Percentiles rank a stretch among this genome's conserved stretches.
Conservation (phyloP, 2,888 invertebrate species). For the Drosophila infuscata region DNA sequence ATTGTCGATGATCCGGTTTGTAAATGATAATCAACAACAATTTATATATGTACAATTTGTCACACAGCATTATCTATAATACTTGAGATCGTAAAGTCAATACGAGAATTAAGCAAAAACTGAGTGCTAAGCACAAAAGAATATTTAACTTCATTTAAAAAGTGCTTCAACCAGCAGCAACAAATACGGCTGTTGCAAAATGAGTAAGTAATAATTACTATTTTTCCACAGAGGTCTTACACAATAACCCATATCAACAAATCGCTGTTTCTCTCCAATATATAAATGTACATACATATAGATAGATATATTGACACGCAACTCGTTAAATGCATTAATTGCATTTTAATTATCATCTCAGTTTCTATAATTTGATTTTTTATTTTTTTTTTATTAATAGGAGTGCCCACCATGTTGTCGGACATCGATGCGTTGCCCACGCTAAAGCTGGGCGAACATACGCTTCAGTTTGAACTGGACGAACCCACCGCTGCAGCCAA, state of each 20-base stretch:
- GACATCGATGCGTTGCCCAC: slow-evolving; percentile 89
- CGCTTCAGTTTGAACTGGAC: slow-evolving; percentile 88
- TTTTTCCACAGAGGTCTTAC: not conserved
- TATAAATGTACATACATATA: not conserved
- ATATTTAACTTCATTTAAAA: slow-evolving; percentile 24
- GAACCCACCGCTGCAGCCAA: slow-evolving; percentile 87
- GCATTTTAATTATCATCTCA: slow-evolving; percentile 27
- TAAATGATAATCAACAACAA: slow-evolving; percentile 13
- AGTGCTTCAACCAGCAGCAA: slow-evolving; percentile 12
- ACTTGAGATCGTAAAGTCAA: slow-evolving; percentile 25
- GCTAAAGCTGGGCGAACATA: slow-evolving; percentile 88
- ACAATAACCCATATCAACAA: slow-evolving; percentile 36
- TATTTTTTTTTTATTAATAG: slow-evolving; percentile 80
- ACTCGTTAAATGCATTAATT: slow-evolving; percentile 30
- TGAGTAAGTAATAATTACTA: slow-evolving; percentile 73
- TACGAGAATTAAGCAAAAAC: slow-evolving; percentile 8
- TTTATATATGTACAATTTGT: slow-evolving; percentile 48
- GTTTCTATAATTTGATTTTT: not conserved
- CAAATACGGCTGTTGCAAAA: slow-evolving; percentile 48
- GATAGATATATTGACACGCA: not conserved
- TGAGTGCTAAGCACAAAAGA: slow-evolving; percentile 12
- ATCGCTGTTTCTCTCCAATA: slow-evolving; percentile 17
- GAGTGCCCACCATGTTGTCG: slow-evolving; percentile 90
- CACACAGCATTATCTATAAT: slow-evolving; percentile 17
- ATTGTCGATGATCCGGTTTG: slow-evolving; percentile 32